Percentiles rank a stretch among this genome's conserved stretches.
Evolutionary conservation across 2,888 invertebrate genomes (phyloP).

Genomic region (Nephrotoma flavescens): DNA sequence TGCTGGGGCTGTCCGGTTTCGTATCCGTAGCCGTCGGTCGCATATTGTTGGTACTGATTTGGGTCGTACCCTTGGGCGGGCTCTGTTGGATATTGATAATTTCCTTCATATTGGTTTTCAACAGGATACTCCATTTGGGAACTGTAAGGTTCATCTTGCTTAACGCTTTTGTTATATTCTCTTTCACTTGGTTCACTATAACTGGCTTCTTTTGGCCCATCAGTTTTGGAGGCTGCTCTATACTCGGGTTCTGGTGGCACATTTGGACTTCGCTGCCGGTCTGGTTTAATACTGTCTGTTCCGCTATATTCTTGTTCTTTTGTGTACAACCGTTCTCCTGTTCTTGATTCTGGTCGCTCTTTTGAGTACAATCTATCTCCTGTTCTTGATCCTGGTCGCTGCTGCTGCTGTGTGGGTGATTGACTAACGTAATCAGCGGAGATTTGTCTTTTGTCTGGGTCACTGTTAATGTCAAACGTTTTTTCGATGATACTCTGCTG

Average conservation of each 20-base stretch:
- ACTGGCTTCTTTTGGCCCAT: not conserved
- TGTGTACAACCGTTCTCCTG: not conserved
- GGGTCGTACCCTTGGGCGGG: conserved; percentile 1
- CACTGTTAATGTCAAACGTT: not conserved
- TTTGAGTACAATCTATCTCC: not conserved
- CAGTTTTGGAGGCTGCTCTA: conserved; percentile 2
- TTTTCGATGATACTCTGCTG: not conserved
- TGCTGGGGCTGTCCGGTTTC: conserved; percentile 11
- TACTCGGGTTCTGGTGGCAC: conserved; percentile 8
- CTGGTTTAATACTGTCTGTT: not conserved
- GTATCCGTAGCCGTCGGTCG: not conserved
- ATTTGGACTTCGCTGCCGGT: not conserved
- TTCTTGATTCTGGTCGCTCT: conserved; percentile 3
- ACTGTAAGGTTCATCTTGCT: not conserved
- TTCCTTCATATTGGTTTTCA: conserved; percentile 13
- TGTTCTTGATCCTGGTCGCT: conserved; percentile 1
- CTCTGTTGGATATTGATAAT: conserved; percentile 11
- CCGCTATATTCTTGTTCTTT: not conserved
- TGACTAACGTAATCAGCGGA: not conserved
- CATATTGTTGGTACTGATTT: conserved; percentile 5
- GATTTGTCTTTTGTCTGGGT: not conserved
- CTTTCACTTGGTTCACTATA: conserved; percentile 6
- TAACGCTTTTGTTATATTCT: not conserved
- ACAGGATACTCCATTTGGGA: conserved; percentile 6
- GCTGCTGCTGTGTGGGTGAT: conserved; percentile 1